Percentiles rank a stretch among this genome's conserved stretches.
These are phyloP conservation scores for Zootermopsis nevadensis DNA, from an alignment of 2,888 invertebrate species.

Conservation along the genomic window DNA sequence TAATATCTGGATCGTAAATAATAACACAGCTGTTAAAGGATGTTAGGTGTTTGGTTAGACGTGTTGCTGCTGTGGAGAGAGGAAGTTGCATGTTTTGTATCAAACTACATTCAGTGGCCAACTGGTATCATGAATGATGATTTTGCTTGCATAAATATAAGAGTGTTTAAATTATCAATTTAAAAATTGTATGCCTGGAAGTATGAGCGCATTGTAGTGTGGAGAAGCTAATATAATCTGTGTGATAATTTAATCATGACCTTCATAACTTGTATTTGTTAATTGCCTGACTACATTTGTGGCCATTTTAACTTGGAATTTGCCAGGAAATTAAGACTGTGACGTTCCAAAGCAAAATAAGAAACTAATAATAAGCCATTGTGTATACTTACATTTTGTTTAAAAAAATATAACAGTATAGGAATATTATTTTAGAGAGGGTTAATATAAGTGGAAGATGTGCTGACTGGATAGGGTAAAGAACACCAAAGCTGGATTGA, in stretches of 20 bases:
- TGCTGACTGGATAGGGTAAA: slow-evolving; percentile 43
- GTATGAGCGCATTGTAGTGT: slow-evolving; percentile 27
- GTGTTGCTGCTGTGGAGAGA: slow-evolving; percentile 13
- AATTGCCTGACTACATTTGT: slow-evolving; percentile 35
- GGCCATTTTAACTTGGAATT: slow-evolving; percentile 42
- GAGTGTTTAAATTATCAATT: slow-evolving; percentile 38
- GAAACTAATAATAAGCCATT: neutral
- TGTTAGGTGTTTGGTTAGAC: slow-evolving; percentile 19
- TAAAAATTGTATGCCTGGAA: slow-evolving; percentile 37
- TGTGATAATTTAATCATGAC: slow-evolving; percentile 39
- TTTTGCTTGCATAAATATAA: slow-evolving; percentile 37
- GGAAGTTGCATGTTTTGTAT: neutral
- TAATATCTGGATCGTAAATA: neutral
- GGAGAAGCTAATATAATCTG: slow-evolving; percentile 31
- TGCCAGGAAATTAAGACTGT: slow-evolving; percentile 35
- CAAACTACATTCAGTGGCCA: slow-evolving; percentile 11
- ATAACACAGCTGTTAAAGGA: neutral
- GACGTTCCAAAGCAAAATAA: slow-evolving; percentile 29
- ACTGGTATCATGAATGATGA: slow-evolving; percentile 12
- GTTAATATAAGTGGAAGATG: neutral
- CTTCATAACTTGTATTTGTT: slow-evolving; percentile 34
- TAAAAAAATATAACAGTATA: neutral
- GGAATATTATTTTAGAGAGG: slow-evolving; percentile 7
- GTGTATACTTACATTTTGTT: slow-evolving; percentile 24
- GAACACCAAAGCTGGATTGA: slow-evolving; percentile 37